These are phyloP conservation scores for Argyresthia goedartella DNA, from an alignment of 2,888 invertebrate genomes.

Conservation along the genomic window DNA sequence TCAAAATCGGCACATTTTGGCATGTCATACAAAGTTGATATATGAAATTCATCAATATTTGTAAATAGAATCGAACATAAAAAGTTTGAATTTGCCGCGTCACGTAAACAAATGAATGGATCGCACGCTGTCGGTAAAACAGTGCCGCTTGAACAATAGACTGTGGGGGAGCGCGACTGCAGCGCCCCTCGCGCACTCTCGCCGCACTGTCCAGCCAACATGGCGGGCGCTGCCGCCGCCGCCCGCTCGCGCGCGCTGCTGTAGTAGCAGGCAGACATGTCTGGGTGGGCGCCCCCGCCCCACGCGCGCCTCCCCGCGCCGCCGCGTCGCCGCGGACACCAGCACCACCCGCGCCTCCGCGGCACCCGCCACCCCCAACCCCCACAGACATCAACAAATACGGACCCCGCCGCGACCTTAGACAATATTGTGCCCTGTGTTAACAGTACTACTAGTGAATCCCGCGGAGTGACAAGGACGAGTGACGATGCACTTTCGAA, in stretches of 20 bases:
- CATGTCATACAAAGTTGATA: not conserved
- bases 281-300: slow-evolving; percentile 70
- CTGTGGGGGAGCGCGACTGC: slow-evolving; percentile 43
- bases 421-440: slow-evolving; percentile 69
- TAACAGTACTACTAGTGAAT: no score
- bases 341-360: slow-evolving; percentile 80
- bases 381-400: slow-evolving; percentile 26
- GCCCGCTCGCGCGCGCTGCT: slow-evolving; percentile 51
- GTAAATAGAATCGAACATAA: not conserved
- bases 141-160: slow-evolving; percentile 46
- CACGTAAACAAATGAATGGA: slow-evolving; percentile 20
- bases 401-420: slow-evolving; percentile 24
- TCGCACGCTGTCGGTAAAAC: slow-evolving; percentile 45
- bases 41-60: not conserved
- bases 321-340: slow-evolving; percentile 79
- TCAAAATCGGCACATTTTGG: not conserved
- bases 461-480: slow-evolving; percentile 67
- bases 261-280: no score
- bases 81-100: slow-evolving; percentile 33
- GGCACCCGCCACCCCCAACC: slow-evolving; percentile 70
- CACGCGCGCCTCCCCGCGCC: no score
- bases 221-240: slow-evolving; percentile 69
- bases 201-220: slow-evolving; percentile 58
- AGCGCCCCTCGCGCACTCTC: slow-evolving; percentile 34
- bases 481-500: slow-evolving; percentile 71